Percentiles rank a stretch among this genome's conserved stretches.
These are phyloP conservation scores for Trichechus manatus DNA, from an alignment of 2,113 vertebrate genomes.

Conservation along the genomic window DNA sequence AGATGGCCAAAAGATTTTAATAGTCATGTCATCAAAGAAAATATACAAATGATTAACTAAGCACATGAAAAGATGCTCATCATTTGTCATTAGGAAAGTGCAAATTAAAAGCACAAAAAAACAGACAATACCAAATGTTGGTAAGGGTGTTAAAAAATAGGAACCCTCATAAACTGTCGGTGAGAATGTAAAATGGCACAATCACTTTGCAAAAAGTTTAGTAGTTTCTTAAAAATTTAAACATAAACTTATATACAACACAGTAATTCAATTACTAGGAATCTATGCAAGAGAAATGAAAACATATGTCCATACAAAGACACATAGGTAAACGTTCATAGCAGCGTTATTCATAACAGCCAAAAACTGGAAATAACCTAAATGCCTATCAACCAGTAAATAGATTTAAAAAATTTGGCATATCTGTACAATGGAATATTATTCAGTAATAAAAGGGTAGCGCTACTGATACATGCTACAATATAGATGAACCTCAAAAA, in stretches of 20 bases:
- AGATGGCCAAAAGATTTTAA: not conserved
- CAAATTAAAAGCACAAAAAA: not conserved
- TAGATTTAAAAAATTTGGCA: not conserved
- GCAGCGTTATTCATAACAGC: not conserved
- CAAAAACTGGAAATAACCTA: not conserved
- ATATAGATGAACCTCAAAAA: not conserved
- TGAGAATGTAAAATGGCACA: not conserved
- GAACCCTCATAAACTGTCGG: not conserved
- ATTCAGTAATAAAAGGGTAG: not conserved
- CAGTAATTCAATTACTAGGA: not conserved
- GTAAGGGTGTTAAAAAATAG: not conserved
- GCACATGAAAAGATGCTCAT: not conserved
- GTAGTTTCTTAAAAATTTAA: not conserved
- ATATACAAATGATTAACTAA: not conserved
- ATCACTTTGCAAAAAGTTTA: not conserved
- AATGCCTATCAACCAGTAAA: not conserved
- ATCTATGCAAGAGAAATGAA: not conserved
- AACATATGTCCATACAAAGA: not conserved
- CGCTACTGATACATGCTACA: too few species aligned
- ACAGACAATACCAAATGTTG: not conserved
- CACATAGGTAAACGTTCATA: too few species aligned
- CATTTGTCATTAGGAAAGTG: not conserved
- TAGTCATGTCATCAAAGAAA: constrained; percentile 7
- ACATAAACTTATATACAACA: not conserved
- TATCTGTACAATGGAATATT: not conserved